phyloP scores from a whole-genome alignment of 1,140 invertebrate species.

The Dinothrombium tinctorium region DNA sequence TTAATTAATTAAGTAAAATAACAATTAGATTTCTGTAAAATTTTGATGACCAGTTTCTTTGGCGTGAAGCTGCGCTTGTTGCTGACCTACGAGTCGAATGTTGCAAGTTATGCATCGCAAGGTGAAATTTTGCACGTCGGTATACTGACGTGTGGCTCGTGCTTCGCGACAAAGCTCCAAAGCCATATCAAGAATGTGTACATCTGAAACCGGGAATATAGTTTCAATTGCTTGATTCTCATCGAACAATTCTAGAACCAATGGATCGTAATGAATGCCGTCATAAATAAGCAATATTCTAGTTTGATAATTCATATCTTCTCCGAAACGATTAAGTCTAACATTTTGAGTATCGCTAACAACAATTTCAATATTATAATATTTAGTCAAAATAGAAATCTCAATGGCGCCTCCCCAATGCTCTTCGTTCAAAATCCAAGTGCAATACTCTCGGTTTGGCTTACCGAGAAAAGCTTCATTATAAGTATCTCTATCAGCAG shows the following conservation, averaged over 20 bases:
- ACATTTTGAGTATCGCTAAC: slow-evolving; percentile 74
- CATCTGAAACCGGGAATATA: slow-evolving; percentile 50
- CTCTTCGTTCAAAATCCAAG: slow-evolving; percentile 43
- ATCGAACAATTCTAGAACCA: slow-evolving; percentile 49
- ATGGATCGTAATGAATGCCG: slow-evolving; percentile 84
- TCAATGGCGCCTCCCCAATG: slow-evolving; percentile 91
- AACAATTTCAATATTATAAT: slow-evolving; percentile 73
- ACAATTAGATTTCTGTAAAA: slow-evolving; percentile 43
- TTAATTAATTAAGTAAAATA: neutral
- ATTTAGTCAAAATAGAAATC: slow-evolving; percentile 58
- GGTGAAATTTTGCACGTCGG: slow-evolving; percentile 62
- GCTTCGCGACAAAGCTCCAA: slow-evolving; percentile 60
- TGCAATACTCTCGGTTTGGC: slow-evolving; percentile 58
- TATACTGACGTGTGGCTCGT: slow-evolving; percentile 60
- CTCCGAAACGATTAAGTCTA: slow-evolving; percentile 75
- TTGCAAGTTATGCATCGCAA: slow-evolving; percentile 57
- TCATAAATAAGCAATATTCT: slow-evolving; percentile 72
- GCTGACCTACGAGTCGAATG: slow-evolving; percentile 41
- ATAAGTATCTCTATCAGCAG: slow-evolving; percentile 45
- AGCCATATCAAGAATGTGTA: slow-evolving; percentile 42
- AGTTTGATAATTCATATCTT: slow-evolving; percentile 59
- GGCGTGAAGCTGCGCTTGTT: slow-evolving; percentile 56
- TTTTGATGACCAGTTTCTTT: slow-evolving; percentile 54
- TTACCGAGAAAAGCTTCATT: slow-evolving; percentile 59
- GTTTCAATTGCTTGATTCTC: slow-evolving; percentile 31